Evolutionary conservation across 2,797 vertebrate species (phyloP).

Genomic region (Propithecus perrieri): DNA sequence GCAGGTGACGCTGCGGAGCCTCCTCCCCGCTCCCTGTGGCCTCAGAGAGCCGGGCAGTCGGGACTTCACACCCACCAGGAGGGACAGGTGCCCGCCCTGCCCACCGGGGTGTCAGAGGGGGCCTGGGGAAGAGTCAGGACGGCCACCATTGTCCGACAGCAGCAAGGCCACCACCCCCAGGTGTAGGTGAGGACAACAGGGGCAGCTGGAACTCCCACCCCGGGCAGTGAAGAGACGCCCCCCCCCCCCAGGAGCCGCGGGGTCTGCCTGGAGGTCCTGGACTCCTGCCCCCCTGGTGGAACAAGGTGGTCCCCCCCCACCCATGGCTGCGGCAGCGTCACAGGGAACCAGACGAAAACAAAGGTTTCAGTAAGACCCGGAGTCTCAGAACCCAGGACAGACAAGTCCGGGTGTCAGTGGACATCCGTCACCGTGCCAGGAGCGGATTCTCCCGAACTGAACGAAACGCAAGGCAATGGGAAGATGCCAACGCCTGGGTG

Average conservation of each 20-base stretch:
- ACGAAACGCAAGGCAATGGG: too few relatives aligned
- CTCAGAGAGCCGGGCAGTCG: background rate
- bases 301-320: accelerated
- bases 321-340: background rate
- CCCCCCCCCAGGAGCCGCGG: background rate
- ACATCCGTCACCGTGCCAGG: background rate
- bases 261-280: background rate
- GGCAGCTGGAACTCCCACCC: background rate
- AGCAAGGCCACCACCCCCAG: background rate
- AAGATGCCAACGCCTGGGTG: background rate
- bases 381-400: background rate
- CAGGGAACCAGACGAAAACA: background rate
- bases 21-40: too few relatives aligned
- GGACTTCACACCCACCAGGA: background rate
- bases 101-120: background rate
- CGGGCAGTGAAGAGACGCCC: background rate
- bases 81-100: background rate
- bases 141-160: background rate
- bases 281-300: background rate
- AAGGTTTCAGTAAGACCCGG: background rate
- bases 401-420: background rate
- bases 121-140: background rate
- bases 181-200: accelerated
- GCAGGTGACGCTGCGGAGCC: too few relatives aligned
- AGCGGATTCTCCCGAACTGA: background rate